A percentile compares a stretch with the other conserved stretches of the same genome.
These are phyloP conservation scores for Pseudopipra pipra DNA, from an alignment of 2,113 vertebrate genomes.

Conservation along the genomic window DNA sequence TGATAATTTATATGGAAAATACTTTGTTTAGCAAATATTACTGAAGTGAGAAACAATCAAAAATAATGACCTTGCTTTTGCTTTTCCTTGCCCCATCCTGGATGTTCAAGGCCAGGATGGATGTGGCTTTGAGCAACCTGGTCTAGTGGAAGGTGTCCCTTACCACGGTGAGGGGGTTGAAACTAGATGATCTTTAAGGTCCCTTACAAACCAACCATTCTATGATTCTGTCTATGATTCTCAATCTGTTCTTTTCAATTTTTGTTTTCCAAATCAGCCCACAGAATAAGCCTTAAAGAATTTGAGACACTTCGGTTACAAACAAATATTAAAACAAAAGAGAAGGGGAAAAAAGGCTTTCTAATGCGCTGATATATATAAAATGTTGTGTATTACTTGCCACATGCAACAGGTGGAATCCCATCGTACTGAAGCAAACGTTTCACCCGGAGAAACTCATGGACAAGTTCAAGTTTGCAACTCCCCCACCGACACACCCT, in stretches of 20 bases:
- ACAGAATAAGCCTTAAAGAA: background rate
- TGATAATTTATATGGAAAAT: background rate
- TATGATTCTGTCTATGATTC: background rate
- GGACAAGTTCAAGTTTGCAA: conserved; percentile 28
- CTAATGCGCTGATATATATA: background rate
- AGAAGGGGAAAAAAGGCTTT: background rate
- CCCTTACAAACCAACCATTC: background rate
- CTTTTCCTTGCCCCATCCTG: background rate
- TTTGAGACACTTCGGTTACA: background rate
- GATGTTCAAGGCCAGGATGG: background rate
- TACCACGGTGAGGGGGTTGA: background rate
- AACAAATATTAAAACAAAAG: no score
- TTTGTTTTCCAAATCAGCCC: background rate
- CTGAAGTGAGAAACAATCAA: background rate
- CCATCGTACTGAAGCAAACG: background rate
- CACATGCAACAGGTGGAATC: background rate
- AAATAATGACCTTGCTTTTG: background rate
- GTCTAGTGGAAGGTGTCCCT: background rate
- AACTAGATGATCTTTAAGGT: background rate
- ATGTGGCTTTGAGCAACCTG: background rate
- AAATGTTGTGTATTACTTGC: no score
- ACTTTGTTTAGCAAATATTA: background rate
- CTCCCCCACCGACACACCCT: fast-evolving
- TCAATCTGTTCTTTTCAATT: background rate
- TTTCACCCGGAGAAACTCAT: background rate